Base-by-base conservation (phyloP, 2,888 invertebrate genomes). In the Hylaea fasciaria region DNA sequence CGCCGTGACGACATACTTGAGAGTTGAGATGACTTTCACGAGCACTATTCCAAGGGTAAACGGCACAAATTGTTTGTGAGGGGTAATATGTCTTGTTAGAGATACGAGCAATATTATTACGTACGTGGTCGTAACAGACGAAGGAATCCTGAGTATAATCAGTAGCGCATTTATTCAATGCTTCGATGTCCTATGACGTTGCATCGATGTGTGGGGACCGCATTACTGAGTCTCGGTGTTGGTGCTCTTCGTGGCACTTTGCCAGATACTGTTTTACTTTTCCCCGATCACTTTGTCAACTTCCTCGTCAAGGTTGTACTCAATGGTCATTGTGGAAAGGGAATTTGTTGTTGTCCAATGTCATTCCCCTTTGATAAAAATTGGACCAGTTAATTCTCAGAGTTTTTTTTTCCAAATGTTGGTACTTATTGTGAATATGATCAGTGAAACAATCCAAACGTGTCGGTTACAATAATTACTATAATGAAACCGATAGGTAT, bases 211-310 rank as follows among this genome's bases (percentile, higher is more conserved):
- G 64, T 69, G 14, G 64, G n/a, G 48, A 57, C 49, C 59, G 61
- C 63, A 68, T 62, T 43, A 40, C 52, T 43, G 28, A 47, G 47
- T 29, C 64, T 56, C 53, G 60, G 56, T 41, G 60, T 46, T 64
- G 55, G 52, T 62, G 40, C 48, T 63, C 53, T 53, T 62, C 11
- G 69, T 88, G 91, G 90, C 90, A 78, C 45, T n/a, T 39, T 76
- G 87, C 91, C 91, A 90, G 78, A 67, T 57, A 65, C 70, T 73
- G 78, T 76, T 80, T 76, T 81, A 82, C 78, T 83, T 84, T 85
- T 80, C 77, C 72, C 67, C 67, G 69, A 74, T 73, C 81, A 83
- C 82, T 86, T 86, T 86, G 87, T 87, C 87, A 88, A 86, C 84
- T 83, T 84, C 77, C 70, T 71, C 69, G 69, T 70, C 87, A 87